Evolutionary conservation across 2,113 vertebrate genomes (phyloP).

Genomic region (Takifugu bimaculatus): DNA sequence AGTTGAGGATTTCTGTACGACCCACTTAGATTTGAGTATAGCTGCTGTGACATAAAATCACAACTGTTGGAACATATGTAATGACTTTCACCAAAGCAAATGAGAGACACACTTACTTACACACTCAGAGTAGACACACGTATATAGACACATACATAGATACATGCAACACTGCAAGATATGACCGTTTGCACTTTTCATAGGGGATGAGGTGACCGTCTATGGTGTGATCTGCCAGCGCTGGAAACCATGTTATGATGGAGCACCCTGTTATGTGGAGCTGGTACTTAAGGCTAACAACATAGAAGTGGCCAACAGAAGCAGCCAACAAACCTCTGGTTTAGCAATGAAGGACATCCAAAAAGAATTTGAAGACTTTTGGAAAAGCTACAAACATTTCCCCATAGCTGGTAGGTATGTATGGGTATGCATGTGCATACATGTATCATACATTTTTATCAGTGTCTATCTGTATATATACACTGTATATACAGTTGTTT

Average conservation of each 20-base stretch:
- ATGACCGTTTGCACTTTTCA: background rate
- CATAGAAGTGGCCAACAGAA: conserved; percentile 80
- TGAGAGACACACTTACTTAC: too few species aligned
- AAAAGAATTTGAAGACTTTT: conserved; percentile 90
- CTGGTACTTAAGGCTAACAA: conserved; percentile 93
- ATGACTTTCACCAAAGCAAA: background rate
- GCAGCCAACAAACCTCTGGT: conserved; percentile 81
- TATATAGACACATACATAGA: too few species aligned
- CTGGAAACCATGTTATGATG: conserved; percentile 86
- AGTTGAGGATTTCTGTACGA: too few species aligned
- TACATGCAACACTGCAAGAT: too few species aligned
- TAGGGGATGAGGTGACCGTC: conserved; percentile 92
- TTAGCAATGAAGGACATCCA: conserved; percentile 81
- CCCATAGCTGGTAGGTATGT: conserved; percentile 80
- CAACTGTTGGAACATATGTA: background rate
- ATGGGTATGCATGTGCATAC: too few species aligned
- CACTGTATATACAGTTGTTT: too few species aligned
- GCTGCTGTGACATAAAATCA: background rate
- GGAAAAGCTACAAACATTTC: conserved; percentile 78
- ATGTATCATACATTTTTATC: too few species aligned
- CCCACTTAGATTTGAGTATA: too few species aligned
- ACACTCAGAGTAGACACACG: too few species aligned
- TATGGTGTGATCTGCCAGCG: conserved; percentile 91
- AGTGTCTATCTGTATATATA: too few species aligned
- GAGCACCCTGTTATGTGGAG: conserved; percentile 84